phyloP scores from a whole-genome alignment of 2,888 invertebrate species.

The Phengaris alcon region DNA sequence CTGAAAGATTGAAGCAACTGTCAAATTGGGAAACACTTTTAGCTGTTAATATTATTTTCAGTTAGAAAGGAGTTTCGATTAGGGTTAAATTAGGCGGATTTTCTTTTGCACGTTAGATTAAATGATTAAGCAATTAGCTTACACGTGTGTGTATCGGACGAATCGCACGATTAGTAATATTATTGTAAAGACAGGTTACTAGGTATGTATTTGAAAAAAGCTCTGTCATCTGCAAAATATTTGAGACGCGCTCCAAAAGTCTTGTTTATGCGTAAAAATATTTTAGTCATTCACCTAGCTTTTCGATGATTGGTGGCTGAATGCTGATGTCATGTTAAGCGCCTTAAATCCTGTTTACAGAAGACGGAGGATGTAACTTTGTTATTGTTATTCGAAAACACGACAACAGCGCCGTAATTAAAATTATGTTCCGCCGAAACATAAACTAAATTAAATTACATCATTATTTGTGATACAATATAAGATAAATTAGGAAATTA shows the following conservation, averaged over 20 bases:
- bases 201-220: too few relatives aligned
- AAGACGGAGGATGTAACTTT: not conserved
- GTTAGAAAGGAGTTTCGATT: not conserved
- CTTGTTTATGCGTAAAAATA: too few relatives aligned
- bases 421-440: not conserved
- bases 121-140: too few relatives aligned
- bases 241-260: too few relatives aligned
- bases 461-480: not conserved
- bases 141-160: too few relatives aligned
- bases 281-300: too few relatives aligned
- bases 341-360: not conserved
- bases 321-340: not conserved
- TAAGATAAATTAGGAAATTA: not conserved
- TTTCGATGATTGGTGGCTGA: not conserved
- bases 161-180: too few relatives aligned
- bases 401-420: not conserved
- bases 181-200: too few relatives aligned
- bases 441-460: not conserved
- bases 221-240: too few relatives aligned
- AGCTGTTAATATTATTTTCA: not conserved
- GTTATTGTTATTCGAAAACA: slow-evolving; percentile 10
- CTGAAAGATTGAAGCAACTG: not conserved
- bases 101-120: too few relatives aligned
- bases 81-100: not conserved
- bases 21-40: not conserved